Conservation (phyloP, 2,797 vertebrate genomes). For the Trematomus bernacchii region DNA sequence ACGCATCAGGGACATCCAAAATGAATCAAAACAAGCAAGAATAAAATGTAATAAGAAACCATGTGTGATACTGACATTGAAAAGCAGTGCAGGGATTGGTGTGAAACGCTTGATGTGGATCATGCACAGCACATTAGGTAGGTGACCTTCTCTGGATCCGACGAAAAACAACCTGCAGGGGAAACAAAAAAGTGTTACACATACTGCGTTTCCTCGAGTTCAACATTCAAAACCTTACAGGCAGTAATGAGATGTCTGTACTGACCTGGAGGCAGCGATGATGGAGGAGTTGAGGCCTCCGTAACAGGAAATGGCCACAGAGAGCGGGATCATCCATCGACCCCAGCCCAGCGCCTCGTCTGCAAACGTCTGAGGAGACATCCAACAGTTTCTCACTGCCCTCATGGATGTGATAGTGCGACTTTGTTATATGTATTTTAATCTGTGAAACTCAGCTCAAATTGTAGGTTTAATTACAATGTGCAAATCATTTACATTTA, state of each 20-base stretch:
- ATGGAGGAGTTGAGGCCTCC: constrained; percentile 90
- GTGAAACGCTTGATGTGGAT: constrained; percentile 87
- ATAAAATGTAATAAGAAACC: neutral
- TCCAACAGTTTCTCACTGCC: neutral
- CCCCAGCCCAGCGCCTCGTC: constrained; percentile 85
- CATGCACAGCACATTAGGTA: constrained; percentile 88
- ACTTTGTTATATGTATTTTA: neutral
- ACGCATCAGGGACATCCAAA: neutral
- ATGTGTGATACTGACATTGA: constrained; percentile 81
- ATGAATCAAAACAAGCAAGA: neutral
- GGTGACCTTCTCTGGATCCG: constrained; percentile 88
- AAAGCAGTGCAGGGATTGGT: constrained; percentile 89
- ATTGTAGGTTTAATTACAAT: neutral
- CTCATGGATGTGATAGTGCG: too few species aligned
- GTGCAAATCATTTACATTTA: too few species aligned
- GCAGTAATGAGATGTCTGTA: neutral
- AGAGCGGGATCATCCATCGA: constrained; percentile 88
- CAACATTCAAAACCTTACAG: neutral
- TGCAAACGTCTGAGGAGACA: constrained; percentile 85
- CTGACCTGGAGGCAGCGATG: constrained; percentile 88
- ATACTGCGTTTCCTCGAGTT: neutral
- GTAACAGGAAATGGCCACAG: constrained; percentile 90
- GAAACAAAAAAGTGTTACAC: neutral
- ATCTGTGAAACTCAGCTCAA: neutral
- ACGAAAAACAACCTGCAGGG: constrained; percentile 88